These are phyloP conservation scores for Molanna angustata DNA, from an alignment of 2,888 invertebrate genomes.

Conservation along the genomic window DNA sequence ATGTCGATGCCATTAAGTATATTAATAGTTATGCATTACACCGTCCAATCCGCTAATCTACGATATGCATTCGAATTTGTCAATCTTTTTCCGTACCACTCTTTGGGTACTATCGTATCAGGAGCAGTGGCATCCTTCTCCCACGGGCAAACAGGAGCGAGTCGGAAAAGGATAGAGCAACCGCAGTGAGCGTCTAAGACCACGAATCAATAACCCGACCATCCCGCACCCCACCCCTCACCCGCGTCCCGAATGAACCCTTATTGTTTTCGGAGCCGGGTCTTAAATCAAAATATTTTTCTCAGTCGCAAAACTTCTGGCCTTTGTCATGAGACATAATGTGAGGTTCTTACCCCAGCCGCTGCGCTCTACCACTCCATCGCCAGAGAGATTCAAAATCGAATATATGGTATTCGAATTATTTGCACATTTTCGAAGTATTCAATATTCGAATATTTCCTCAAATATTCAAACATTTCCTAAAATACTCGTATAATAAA, in stretches of 20 bases:
- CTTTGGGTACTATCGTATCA: no score
- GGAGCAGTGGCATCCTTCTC: conserved; percentile 41
- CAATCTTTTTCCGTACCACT: no score
- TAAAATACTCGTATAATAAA: no score
- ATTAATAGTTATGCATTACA: no score
- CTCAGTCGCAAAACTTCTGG: conserved; percentile 19
- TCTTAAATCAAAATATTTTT: conserved; percentile 33
- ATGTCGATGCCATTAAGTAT: no score
- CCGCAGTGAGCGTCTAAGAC: conserved; percentile 54
- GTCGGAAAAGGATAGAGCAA: conserved; percentile 36
- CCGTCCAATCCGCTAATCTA: no score
- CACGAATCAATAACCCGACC: conserved; percentile 51
- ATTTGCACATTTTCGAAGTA: no score
- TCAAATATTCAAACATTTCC: no score
- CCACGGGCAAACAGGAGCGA: conserved; percentile 31
- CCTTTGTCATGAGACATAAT: conserved; percentile 23
- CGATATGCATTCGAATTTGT: no score
- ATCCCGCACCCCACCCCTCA: conserved; percentile 39
- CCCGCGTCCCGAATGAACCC: conserved; percentile 34
- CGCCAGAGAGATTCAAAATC: no score
- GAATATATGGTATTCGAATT: no score
- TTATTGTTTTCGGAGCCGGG: conserved; percentile 29
- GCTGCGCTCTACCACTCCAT: conserved; percentile 4
- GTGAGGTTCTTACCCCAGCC: conserved; percentile 12
- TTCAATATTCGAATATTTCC: no score